Conservation (phyloP, 2,888 invertebrate species). For the Cryptophagus acutangulus region DNA sequence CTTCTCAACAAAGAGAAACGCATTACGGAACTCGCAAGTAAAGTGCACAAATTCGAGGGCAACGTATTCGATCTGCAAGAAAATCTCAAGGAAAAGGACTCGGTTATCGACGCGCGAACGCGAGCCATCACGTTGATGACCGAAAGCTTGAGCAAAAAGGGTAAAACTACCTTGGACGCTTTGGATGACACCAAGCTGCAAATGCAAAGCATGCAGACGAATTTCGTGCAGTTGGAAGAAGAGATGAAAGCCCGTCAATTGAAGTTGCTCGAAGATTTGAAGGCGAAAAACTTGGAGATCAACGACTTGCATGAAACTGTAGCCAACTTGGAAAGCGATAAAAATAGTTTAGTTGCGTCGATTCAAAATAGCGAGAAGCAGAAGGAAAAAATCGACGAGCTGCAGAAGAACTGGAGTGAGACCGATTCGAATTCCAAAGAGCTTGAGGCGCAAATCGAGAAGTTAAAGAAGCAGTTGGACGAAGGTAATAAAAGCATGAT, state of each 20-base stretch:
- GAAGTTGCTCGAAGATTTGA: constrained; percentile 35
- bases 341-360: constrained; percentile 23
- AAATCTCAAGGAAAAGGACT: constrained; percentile 75
- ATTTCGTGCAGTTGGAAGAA: constrained; percentile 65
- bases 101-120: constrained; percentile 75
- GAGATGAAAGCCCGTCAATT: constrained; percentile 59
- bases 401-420: constrained; percentile 29
- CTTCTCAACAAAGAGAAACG: constrained; percentile 59
- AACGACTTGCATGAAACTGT: constrained; percentile 31
- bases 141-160: constrained; percentile 66
- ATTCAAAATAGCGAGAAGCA: constrained; percentile 14
- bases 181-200: constrained; percentile 76
- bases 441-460: constrained; percentile 2
- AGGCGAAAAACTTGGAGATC: constrained; percentile 37
- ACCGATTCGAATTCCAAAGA: constrained; percentile 18
- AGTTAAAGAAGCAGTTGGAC: constrained; percentile 65
- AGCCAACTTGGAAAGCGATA: constrained; percentile 14
- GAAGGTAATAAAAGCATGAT: constrained; percentile 72
- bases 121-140: constrained; percentile 73
- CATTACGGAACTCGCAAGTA: constrained; percentile 61
- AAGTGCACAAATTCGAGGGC: constrained; percentile 70
- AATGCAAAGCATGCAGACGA: constrained; percentile 75
- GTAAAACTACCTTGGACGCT: constrained; percentile 64
- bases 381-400: constrained; percentile 38
- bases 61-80: constrained; percentile 78